Evolutionary conservation across 2,797 vertebrate genomes (phyloP), one percentile per base, ranked within the genome.

Genomic region (Protosalanx chinensis): DNA sequence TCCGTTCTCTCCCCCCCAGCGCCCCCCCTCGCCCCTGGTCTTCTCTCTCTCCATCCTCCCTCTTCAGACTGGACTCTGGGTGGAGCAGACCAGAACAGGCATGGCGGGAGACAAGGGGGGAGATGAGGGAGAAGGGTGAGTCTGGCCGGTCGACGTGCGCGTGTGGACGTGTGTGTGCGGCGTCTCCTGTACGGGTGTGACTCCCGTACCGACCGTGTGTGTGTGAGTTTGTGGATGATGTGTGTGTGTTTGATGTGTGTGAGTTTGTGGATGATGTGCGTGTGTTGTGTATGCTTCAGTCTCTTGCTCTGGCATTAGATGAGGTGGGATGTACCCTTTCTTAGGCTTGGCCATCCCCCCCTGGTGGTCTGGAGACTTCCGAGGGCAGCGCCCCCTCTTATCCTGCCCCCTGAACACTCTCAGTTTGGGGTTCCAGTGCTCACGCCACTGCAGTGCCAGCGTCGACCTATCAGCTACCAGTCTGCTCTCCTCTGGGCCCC

Each of bases 381-480:
- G 37, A 0, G 87, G 89, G 80, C 94, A 95, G 71, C 92, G 90
- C 1, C 96, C 95, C 5, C 82, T 88, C 41, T 86, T 93, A 86
- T 95, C 94, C 84, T 95, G 93, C 30, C 92, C 93, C 72, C 94
- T 91, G 84, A 95, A 95, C 57, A 92, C 91, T 81, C 93, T 89
- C 68, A 97, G 88, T 70, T 95, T 95, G 76, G 91, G 87, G 72
- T 87, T 94, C 96, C 96, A 96, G 82, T 91, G 93, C 71, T 95
- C 93, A 87, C 95, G 91, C 96, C 96, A 97, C 82, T 93, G 94
- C 69, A 96, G 89, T 18, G 95, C 94, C 72, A 94, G 87, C 15
- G 94, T 92, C 64, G 92, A 92, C 84, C 92, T 94, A 80, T 96
- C 94, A 0, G 95, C 91, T 76, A 96, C 89, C 67, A 97, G 85